Evolutionary conservation across 1,140 invertebrate species (phyloP).

Genomic region (Aradophagus sp.): DNA sequence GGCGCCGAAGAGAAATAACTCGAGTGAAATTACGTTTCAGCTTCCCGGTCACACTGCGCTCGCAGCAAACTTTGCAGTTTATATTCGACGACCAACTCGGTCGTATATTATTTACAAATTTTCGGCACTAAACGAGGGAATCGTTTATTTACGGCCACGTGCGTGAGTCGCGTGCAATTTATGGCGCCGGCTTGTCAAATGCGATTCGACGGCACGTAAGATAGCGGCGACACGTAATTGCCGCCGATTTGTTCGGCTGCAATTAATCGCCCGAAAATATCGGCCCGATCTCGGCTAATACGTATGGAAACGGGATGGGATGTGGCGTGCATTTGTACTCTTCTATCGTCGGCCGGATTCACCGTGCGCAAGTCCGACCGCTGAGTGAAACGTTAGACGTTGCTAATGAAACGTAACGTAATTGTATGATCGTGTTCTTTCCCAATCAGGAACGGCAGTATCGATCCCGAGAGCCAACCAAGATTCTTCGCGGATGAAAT

Average conservation of each 20-base stretch:
- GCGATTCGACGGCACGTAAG: no score
- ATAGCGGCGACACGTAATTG: no score
- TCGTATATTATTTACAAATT: slow-evolving; percentile 47
- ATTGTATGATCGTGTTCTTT: slow-evolving; percentile 29
- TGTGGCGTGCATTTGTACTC: no score
- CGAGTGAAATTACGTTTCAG: slow-evolving; percentile 36
- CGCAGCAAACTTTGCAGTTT: slow-evolving; percentile 37
- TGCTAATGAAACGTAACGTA: slow-evolving; percentile 36
- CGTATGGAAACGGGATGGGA: no score
- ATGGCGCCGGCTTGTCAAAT: slow-evolving; percentile 5
- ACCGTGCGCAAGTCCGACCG: no score
- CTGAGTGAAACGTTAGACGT: slow-evolving; percentile 21
- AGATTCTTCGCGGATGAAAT: no score
- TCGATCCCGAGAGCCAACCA: no score
- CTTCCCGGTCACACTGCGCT: slow-evolving; percentile 33
- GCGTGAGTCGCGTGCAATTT: slow-evolving; percentile 5
- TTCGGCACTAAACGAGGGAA: slow-evolving; percentile 13
- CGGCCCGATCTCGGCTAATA: no score
- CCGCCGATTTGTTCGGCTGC: no score
- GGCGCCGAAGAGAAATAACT: slow-evolving; percentile 34
- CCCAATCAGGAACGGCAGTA: no score
- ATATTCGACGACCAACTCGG: slow-evolving; percentile 28
- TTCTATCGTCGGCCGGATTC: no score
- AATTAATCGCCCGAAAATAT: no score
- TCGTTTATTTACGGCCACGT: slow-evolving; percentile 31